A percentile compares a stretch with the other conserved stretches of the same genome.
Conservation (phyloP, 2,888 invertebrate genomes). For the Oxyscelio sp. region DNA sequence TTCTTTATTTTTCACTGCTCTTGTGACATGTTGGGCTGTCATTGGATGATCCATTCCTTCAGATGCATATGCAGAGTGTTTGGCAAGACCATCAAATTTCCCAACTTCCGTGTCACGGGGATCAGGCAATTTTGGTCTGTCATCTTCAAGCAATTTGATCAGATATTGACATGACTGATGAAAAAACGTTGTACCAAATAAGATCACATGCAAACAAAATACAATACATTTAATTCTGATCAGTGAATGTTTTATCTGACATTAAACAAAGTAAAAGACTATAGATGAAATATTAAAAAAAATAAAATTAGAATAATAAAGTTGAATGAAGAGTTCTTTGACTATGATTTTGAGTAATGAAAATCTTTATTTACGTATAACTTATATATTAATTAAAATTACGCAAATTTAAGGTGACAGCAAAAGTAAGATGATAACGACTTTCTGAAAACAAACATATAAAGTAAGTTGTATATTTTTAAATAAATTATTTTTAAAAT, state of each 20-base stretch:
- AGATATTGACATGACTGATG: constrained; percentile 28
- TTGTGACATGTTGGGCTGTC: constrained; percentile 81
- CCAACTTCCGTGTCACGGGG: constrained; percentile 74
- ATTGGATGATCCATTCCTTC: constrained; percentile 83
- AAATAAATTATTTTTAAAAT: no score
- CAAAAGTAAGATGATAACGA: no score
- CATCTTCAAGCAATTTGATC: constrained; percentile 25
- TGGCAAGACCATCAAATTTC: constrained; percentile 80
- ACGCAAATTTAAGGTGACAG: constrained; percentile 1
- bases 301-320: neutral
- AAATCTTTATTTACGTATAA: no score
- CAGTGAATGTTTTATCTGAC: neutral
- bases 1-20: constrained; percentile 83
- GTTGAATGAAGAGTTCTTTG: no score
- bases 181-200: neutral
- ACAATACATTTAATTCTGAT: neutral
- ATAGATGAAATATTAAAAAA: neutral
- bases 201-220: neutral
- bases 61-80: constrained; percentile 79
- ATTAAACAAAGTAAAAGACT: neutral
- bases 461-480: no score
- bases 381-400: no score
- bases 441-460: no score
- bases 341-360: no score
- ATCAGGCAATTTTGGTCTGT: constrained; percentile 18